phyloP scores from a whole-genome alignment of 2,797 vertebrate genomes.

The Cyclopterus lumpus region DNA sequence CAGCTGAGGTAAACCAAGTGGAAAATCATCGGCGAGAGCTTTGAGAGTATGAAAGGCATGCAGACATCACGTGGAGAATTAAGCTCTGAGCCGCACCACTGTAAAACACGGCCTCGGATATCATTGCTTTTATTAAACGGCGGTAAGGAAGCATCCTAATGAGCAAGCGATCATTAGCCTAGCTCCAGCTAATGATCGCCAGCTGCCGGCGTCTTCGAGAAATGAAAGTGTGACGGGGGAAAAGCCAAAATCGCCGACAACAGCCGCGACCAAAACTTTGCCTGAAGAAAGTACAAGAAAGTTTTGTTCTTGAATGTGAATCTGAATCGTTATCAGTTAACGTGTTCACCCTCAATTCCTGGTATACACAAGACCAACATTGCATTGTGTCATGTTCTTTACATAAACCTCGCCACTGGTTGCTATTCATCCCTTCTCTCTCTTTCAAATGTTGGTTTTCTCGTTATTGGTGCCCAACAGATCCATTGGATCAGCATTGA shows the following conservation, averaged over 20 bases:
- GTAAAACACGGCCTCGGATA: conserved; percentile 47
- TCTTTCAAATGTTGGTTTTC: neutral
- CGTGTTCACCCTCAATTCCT: too few relatives aligned
- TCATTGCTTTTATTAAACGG: conserved; percentile 57
- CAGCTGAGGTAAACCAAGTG: conserved; percentile 69
- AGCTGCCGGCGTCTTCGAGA: conserved; percentile 39
- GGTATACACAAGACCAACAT: too few relatives aligned
- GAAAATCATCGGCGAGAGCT: conserved; percentile 55
- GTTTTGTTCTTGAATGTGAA: too few relatives aligned
- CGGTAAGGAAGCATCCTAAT: conserved; percentile 60
- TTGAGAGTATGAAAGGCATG: conserved; percentile 58
- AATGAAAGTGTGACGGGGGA: conserved; percentile 56
- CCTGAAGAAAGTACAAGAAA: too few relatives aligned
- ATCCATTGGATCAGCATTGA: neutral
- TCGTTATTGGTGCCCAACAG: too few relatives aligned
- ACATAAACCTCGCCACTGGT: neutral
- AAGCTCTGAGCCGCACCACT: conserved; percentile 36
- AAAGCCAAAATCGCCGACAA: conserved; percentile 47
- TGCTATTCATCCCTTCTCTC: neutral
- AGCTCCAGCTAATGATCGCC: conserved; percentile 33
- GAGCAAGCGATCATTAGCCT: conserved; percentile 51
- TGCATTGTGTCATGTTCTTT: neutral
- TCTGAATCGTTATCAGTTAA: too few relatives aligned
- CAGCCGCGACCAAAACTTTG: conserved; percentile 24
- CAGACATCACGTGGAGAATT: conserved; percentile 50